Percentiles rank a stretch among this genome's conserved stretches.
Conservation (phyloP, 2,797 vertebrate species). For the Sciurus vulgaris region DNA sequence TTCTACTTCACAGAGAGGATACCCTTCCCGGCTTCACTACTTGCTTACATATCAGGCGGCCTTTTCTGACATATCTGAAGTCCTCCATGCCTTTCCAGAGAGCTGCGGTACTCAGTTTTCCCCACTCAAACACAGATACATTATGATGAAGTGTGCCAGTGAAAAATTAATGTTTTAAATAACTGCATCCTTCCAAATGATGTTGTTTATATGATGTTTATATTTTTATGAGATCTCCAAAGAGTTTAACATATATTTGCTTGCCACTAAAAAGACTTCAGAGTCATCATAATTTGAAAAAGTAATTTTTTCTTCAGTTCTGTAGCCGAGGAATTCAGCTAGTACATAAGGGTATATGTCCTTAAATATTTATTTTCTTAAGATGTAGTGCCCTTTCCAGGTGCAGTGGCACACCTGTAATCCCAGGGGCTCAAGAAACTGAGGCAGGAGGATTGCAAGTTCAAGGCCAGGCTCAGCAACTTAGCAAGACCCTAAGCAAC, state of each 20-base stretch:
- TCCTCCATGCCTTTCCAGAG: not conserved
- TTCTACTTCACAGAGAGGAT: not conserved
- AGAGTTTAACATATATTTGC: not conserved
- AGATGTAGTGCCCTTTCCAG: not conserved
- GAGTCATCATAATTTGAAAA: not conserved
- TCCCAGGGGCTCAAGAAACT: too few species aligned
- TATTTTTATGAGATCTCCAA: not conserved
- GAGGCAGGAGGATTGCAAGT: too few species aligned
- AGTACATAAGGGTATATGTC: not conserved
- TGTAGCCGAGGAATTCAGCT: not conserved
- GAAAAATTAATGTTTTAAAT: not conserved
- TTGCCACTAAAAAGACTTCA: not conserved
- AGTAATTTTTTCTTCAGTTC: not conserved
- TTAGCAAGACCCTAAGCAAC: too few species aligned
- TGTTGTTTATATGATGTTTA: not conserved
- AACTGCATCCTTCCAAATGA: not conserved
- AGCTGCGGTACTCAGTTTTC: not conserved
- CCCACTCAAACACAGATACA: not conserved
- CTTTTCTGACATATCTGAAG: not conserved
- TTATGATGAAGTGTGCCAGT: not conserved
- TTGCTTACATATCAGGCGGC: not conserved
- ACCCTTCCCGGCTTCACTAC: not conserved
- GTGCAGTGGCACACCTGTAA: too few species aligned
- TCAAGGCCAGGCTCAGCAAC: too few species aligned
- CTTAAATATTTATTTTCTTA: not conserved